Evolutionary conservation across 2,888 invertebrate genomes (phyloP).

Genomic region (Aromia moschata): DNA sequence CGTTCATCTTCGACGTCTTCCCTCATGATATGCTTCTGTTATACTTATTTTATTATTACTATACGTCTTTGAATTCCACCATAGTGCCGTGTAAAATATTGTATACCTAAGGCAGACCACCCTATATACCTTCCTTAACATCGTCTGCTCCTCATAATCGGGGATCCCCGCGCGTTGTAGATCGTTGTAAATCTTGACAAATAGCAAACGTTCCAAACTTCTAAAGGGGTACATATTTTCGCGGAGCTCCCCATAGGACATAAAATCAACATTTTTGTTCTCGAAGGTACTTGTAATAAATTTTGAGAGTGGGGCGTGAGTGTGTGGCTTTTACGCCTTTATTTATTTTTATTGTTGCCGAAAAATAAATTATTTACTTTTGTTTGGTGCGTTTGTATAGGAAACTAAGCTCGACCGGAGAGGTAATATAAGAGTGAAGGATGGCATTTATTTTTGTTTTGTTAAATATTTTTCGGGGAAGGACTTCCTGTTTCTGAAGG

Average conservation of each 20-base stretch:
- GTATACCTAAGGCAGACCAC: too few relatives aligned
- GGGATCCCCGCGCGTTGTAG: constrained; percentile 17
- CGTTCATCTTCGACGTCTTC: too few relatives aligned
- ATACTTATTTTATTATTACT: too few relatives aligned
- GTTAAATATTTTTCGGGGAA: too few relatives aligned
- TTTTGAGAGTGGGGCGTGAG: constrained; percentile 1
- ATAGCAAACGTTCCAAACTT: constrained; percentile 22
- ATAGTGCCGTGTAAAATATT: too few relatives aligned
- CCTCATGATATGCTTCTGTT: too few relatives aligned
- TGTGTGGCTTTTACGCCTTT: constrained; percentile 13
- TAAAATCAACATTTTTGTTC: constrained; percentile 19
- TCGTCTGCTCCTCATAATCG: constrained; percentile 24
- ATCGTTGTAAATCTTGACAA: constrained; percentile 24
- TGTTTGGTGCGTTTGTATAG: background rate
- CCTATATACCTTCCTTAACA: constrained; percentile 20
- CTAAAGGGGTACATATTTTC: constrained; percentile 23
- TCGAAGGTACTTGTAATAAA: constrained; percentile 18
- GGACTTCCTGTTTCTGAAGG: too few relatives aligned
- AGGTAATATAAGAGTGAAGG: too few relatives aligned
- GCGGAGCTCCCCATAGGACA: constrained; percentile 7
- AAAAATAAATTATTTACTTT: background rate
- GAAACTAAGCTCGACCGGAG: too few relatives aligned
- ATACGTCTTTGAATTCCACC: too few relatives aligned
- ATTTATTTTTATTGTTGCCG: constrained; percentile 17
- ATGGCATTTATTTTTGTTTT: too few relatives aligned